Base-by-base conservation (phyloP, 2,797 vertebrate species). In the Poeciliopsis infans region DNA sequence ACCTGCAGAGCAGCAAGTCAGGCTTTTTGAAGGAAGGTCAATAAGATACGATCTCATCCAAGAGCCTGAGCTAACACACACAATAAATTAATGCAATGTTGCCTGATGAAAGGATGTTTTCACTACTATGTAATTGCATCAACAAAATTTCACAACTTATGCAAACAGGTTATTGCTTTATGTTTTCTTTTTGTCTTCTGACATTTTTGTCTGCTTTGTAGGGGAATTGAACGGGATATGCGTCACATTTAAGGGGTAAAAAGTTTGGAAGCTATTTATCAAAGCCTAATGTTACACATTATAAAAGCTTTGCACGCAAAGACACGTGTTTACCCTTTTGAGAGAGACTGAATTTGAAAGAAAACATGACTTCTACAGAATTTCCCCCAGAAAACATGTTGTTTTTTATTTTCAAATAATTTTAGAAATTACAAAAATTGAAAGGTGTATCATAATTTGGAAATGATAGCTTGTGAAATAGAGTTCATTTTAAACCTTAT, bases 1-100 rank as follows among this genome's bases (percentile, higher is more conserved):
- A 73, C 82, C 78, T 75, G 77, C 84, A 66, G 78, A 85, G 69
- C 46, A 28, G 68, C 80, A 86, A 86, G 87, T 86, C 72, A 76
- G n/a, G 47, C 55, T 71, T 61, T 59, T 66, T 6, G 12, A 74
- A 49, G 45, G 39, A 53, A 53, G 25, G 81, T 84, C 74, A 73
- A 84, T 55, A 77, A 68, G 8, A 66, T 2, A 1, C 47, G 25
- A 46, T n/a, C 45, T 41, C 20, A 23, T 39, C 43, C 41, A 70
- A 74, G 23, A 49, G 36, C 23, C 7, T 51, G 49, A 57, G 28
- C 49, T 43, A 61, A 16, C n/a, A 80, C 59, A 71, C 64, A 41
- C 76, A 76, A 45, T 71, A 7, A 74, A 59, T 64, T 25, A 28
- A 5, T 61, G 53, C 77, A 31, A 78, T 36, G 16, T 78, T 59